Base-by-base conservation (phyloP, 2,888 invertebrate species). In the Teinopalpus imperialis region DNA sequence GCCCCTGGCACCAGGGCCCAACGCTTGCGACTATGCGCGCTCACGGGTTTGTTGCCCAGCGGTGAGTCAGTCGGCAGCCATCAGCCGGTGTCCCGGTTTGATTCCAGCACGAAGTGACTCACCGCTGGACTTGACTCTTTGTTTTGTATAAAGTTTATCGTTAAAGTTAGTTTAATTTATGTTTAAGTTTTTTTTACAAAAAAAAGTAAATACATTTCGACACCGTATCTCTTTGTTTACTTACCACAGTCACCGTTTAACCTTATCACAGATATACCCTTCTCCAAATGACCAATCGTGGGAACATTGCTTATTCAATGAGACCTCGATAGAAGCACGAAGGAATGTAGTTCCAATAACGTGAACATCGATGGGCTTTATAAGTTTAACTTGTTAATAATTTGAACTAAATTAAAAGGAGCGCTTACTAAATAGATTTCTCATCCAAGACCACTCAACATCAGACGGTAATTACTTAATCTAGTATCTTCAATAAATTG, bases 141-240 rank as follows among this genome's bases (percentile, higher is more conserved):
- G 77, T 75, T 69, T 79, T 87, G 87, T 87, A 88, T 78, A 88
- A 87, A 87, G 87, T 82, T 78, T 79, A 77, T 68, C 58, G 58
- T 57, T 85, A 82, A 81, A 80, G 57, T 66, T 87, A 87, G 85
- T 66, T 71, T 88, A 85, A 74, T 81, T 73, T 74, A 62, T 70
- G 50, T 54, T 74, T 76, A 79, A 80, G 75, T 69, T 87, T 82
- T 80, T 78, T 78, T 75, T 62, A 76, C 78, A 71, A 67, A 75
- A 81, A 86, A 83, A 85, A 76, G 78, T 89, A 89, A 89, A 89
- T 89, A 89, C 89, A 89, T 89, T 89, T 89, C 64, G 88, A 81
- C 88, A 88, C 88, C 88, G 88, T 88, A 45, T 8, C 10, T 10
- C 41, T 18, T 43, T 54, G 57, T 64, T 60, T 59, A n/a, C 56